Percentiles rank a stretch among this genome's conserved stretches.
Conservation (phyloP, 2,888 invertebrate species). For the Acheta domesticus region DNA sequence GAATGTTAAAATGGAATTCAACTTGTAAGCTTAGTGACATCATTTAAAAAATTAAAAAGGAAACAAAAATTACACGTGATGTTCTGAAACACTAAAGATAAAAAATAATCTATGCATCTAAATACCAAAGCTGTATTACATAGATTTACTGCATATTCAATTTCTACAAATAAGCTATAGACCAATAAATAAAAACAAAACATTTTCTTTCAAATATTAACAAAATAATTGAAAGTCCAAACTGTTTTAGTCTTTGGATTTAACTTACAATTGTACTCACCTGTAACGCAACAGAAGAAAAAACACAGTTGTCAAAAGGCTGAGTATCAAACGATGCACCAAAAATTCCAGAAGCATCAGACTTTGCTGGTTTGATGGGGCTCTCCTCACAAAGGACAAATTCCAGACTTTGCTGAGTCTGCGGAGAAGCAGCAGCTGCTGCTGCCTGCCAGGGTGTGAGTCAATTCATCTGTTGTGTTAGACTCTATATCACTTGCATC, state of each 20-base stretch:
- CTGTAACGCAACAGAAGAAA: slow-evolving; percentile 38
- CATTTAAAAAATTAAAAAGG: no score
- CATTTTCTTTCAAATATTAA: background rate
- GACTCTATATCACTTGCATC: slow-evolving; percentile 28
- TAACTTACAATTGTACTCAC: slow-evolving; percentile 23
- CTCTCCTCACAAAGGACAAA: slow-evolving; percentile 22
- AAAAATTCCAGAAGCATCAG: slow-evolving; percentile 19
- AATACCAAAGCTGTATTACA: background rate
- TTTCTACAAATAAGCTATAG: background rate
- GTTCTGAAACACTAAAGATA: no score
- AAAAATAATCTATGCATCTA: no score
- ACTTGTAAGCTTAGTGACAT: no score
- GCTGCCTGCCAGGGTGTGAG: slow-evolving; percentile 24
- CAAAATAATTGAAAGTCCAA: no score
- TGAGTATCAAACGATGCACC: slow-evolving; percentile 30
- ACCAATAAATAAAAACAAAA: background rate
- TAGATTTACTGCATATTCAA: background rate
- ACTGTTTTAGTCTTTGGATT: no score
- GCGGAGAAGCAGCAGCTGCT: background rate
- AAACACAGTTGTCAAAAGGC: slow-evolving; percentile 39
- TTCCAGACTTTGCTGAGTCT: background rate
- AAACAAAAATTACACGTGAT: no score
- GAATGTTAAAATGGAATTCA: no score
- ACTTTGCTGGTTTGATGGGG: slow-evolving; percentile 23
- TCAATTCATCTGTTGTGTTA: slow-evolving; percentile 30